Conservation (phyloP, 2,888 invertebrate genomes). For the Catocala sponsa region DNA sequence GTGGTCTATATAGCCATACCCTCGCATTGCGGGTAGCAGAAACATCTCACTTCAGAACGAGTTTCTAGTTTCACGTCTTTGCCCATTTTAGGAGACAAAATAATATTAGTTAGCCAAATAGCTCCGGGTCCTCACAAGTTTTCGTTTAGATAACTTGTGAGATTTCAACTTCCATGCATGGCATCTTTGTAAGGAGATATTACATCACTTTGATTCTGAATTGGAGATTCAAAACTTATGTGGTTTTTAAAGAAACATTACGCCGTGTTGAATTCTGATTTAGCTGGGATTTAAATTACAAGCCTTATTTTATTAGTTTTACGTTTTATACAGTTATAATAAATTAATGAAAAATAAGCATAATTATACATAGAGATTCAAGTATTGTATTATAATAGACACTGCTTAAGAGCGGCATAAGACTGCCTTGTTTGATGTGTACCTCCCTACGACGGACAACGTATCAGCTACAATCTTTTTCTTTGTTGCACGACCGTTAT, state of each 20-base stretch:
- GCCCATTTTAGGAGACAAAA: constrained; percentile 48
- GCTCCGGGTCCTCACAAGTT: constrained; percentile 30
- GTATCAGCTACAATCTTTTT: too few species aligned
- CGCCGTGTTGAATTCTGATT: too few species aligned
- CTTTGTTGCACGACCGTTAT: too few species aligned
- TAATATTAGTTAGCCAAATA: constrained; percentile 46
- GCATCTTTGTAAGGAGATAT: constrained; percentile 21
- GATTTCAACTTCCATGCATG: constrained; percentile 37
- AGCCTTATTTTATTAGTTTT: too few species aligned
- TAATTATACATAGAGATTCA: too few species aligned
- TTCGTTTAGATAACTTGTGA: constrained; percentile 24
- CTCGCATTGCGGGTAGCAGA: constrained; percentile 22
- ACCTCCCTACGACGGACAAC: too few species aligned
- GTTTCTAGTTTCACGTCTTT: constrained; percentile 32
- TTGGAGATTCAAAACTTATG: not conserved
- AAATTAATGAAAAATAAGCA: too few species aligned
- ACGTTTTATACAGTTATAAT: too few species aligned
- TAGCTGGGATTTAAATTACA: too few species aligned
- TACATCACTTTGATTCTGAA: constrained; percentile 15
- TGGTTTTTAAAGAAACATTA: not conserved
- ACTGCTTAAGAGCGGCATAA: too few species aligned
- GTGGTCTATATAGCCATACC: not conserved
- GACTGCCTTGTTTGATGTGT: too few species aligned
- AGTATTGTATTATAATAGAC: too few species aligned
- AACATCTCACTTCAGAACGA: constrained; percentile 41